phyloP scores from a whole-genome alignment of 2,888 invertebrate genomes.

The Tortricodes alternella region DNA sequence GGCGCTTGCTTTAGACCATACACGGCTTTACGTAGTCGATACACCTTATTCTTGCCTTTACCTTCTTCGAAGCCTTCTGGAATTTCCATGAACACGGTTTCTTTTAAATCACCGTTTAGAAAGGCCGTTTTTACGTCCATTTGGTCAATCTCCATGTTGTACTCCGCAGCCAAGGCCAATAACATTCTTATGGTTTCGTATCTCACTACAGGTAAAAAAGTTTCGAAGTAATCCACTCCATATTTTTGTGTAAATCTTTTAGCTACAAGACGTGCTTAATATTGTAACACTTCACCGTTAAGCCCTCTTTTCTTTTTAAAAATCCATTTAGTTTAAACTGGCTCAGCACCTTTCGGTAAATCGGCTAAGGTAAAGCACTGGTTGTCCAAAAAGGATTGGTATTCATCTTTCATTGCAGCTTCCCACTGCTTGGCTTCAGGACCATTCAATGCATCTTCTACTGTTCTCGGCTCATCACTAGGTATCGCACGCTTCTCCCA shows the following conservation, averaged over 20 bases:
- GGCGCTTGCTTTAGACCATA: not conserved
- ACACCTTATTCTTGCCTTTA: not conserved
- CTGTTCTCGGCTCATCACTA: not conserved
- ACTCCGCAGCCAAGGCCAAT: conserved; percentile 34
- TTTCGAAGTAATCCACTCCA: conserved; percentile 23
- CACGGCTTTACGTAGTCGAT: not conserved
- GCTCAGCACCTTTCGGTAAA: conserved; percentile 1
- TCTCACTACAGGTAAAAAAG: conserved; percentile 24
- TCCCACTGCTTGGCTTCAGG: conserved; percentile 12
- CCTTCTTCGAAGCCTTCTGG: not conserved
- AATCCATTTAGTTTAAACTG: conserved; percentile 13
- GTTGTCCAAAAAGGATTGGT: conserved; percentile 25
- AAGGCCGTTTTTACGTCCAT: conserved; percentile 41
- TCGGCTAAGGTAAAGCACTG: conserved; percentile 28
- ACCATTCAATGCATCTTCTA: not conserved
- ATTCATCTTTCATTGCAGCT: conserved; percentile 31
- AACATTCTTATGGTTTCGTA: conserved; percentile 24
- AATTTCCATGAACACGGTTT: not conserved
- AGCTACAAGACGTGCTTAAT: conserved; percentile 4
- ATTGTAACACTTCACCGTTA: conserved; percentile 21
- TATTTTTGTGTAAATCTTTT: conserved; percentile 22
- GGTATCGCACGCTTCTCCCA: too few relatives aligned
- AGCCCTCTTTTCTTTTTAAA: conserved; percentile 25
- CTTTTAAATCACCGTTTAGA: conserved; percentile 27
- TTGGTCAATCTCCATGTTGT: conserved; percentile 33